Base-by-base conservation (phyloP, 2,113 vertebrate genomes). In the Mesembrinibis cayennensis region DNA sequence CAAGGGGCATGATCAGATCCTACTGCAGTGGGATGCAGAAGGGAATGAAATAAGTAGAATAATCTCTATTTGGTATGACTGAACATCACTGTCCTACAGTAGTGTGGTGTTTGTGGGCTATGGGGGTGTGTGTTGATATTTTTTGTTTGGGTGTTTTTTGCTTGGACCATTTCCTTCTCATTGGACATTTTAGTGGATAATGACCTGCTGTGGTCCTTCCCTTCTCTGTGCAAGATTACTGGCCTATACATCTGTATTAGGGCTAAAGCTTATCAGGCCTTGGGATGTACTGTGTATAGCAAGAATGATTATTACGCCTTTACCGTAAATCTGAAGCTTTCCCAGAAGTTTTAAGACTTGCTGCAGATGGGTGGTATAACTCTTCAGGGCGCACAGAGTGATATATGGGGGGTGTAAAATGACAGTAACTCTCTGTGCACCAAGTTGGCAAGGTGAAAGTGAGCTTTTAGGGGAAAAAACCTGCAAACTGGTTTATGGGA, bases 241-340 rank as follows among this genome's bases (percentile, higher is more conserved):
- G 22, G 34, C 18, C 32, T 72, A 10, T 4, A 13, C 2, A 10
- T 52, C 44, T 83, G 10, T 30, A 4, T 63, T 4, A 30, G 36
- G 32, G 36, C 49, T 89, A 53, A 94, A 44, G 63, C 67, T 74
- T 70, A 55, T 83, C 50, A 73, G 61, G 29, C 29, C 13, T 56
- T 25, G 38, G 56, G 26, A 45, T 0, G 0, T 16, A 18, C 34
- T 69, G 0, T 81, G 21, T 73, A 7, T 40, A 29, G n/a, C 56
- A 45, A 20, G 45, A 74, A 29, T 71, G 27, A 32, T 87, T 42
- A 50, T 78, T 82, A 19, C 0, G 5, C 12, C 3, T 77, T 86
- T 91, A 47, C 36, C 1, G 2, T 88, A 82, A 73, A 82, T 67
- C 38, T 69, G 8, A 44, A 49, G 32, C 62, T 76, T 81, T 77